phyloP scores from a whole-genome alignment of 2,797 vertebrate species.

The Leptodactylus fallax region DNA sequence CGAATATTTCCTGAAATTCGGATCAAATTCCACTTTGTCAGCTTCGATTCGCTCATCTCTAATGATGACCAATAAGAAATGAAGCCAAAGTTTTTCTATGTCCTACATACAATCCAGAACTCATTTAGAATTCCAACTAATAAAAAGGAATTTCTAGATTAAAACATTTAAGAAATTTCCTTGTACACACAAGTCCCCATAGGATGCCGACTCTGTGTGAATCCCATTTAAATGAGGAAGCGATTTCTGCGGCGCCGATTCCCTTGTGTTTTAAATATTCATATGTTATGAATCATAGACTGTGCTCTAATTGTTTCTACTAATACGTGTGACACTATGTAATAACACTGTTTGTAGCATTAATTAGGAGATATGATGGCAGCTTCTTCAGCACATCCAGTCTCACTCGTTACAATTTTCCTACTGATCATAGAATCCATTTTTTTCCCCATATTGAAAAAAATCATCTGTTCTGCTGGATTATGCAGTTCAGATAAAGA shows the following conservation, averaged over 20 bases:
- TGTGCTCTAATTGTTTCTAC: slow-evolving; percentile 62
- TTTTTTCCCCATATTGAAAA: too few relatives aligned
- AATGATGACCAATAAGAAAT: too few relatives aligned
- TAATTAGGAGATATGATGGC: slow-evolving; percentile 60
- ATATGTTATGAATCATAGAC: slow-evolving; percentile 62
- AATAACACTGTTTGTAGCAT: slow-evolving; percentile 60
- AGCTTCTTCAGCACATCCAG: slow-evolving; percentile 14
- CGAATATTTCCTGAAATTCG: too few relatives aligned
- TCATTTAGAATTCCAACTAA: slow-evolving; percentile 37
- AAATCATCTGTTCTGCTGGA: neutral
- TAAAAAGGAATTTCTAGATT: slow-evolving; percentile 54
- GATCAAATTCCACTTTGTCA: too few relatives aligned
- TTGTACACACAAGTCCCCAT: slow-evolving; percentile 38
- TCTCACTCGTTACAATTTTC: slow-evolving; percentile 14
- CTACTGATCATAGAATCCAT: neutral
- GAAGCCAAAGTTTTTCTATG: too few relatives aligned
- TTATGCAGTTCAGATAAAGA: neutral
- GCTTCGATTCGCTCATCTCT: too few relatives aligned
- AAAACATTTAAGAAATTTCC: slow-evolving; percentile 60
- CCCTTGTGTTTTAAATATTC: slow-evolving; percentile 62
- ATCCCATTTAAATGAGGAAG: slow-evolving; percentile 59
- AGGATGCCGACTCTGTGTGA: slow-evolving; percentile 52
- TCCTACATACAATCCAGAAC: slow-evolving; percentile 9
- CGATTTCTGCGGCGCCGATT: slow-evolving; percentile 56
- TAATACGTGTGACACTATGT: slow-evolving; percentile 64